These are phyloP conservation scores for Danio albolineatus DNA, from an alignment of 2,797 vertebrate species.

Conservation along the genomic window DNA sequence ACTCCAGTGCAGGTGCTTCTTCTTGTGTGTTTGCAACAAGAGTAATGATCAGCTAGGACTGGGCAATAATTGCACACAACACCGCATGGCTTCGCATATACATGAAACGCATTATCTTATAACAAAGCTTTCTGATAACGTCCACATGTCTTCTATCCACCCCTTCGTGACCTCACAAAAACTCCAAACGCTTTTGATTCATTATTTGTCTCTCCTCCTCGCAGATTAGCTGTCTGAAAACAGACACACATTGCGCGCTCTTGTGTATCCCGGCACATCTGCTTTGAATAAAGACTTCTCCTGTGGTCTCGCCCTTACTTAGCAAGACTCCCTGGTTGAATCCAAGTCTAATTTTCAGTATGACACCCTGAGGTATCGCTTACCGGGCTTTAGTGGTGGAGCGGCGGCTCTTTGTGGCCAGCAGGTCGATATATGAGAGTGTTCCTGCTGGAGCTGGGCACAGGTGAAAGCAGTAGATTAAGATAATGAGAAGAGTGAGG, in stretches of 20 bases:
- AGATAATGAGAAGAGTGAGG: slow-evolving; percentile 55
- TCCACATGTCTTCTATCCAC: slow-evolving; percentile 31
- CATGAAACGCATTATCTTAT: not conserved
- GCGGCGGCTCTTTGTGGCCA: slow-evolving; percentile 59
- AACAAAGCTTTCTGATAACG: slow-evolving; percentile 14
- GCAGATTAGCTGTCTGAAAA: slow-evolving; percentile 59
- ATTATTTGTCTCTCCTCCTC: slow-evolving; percentile 55
- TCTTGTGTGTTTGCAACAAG: slow-evolving; percentile 40
- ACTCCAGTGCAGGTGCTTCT: slow-evolving; percentile 30
- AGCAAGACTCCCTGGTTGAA: slow-evolving; percentile 54
- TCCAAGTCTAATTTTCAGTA: slow-evolving; percentile 64
- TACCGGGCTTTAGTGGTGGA: slow-evolving; percentile 57
- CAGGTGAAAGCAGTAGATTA: slow-evolving; percentile 61
- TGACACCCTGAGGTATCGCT: slow-evolving; percentile 64
- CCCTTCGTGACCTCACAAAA: slow-evolving; percentile 50
- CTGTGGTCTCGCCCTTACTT: slow-evolving; percentile 50
- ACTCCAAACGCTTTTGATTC: slow-evolving; percentile 58
- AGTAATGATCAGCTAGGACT: slow-evolving; percentile 20
- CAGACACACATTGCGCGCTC: slow-evolving; percentile 50
- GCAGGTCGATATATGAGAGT: slow-evolving; percentile 65
- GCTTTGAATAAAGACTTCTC: slow-evolving; percentile 62
- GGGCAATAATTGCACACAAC: slow-evolving; percentile 28
- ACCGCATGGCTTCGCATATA: not conserved
- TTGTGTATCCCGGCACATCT: slow-evolving; percentile 59
- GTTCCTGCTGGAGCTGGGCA: slow-evolving; percentile 51